Evolutionary conservation across 1,140 invertebrate genomes (phyloP), one percentile per base, ranked within the genome.

Genomic region (Drepana arcuata): DNA sequence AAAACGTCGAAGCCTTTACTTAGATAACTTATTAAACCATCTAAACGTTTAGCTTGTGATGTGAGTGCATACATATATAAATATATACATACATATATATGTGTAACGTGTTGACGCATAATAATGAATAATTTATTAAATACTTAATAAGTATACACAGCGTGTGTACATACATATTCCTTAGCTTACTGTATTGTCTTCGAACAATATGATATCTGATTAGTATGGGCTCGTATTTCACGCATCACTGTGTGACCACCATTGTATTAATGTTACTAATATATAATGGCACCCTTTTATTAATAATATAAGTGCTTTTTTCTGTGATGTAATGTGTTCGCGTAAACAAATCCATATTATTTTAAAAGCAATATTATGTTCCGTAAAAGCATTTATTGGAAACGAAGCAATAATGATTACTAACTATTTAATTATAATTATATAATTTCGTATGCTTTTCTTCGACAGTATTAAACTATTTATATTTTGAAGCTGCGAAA

Each of bases 61-160:
- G 48, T 60, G 57, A 61, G 59, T 59, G 51, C 56, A 57, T 62
- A 65, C 66, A 62, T 32, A 39, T 43, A 44, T n/a, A n/a, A n/a
- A n/a, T n/a, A n/a, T n/a, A n/a, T n/a, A n/a, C n/a, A n/a, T n/a
- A n/a, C n/a, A n/a, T n/a, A n/a, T n/a, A n/a, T 58, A 51, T 33
- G 52, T 65, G 51, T 68, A 68, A 66, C 66, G 61, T 73, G 75
- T 80, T 77, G 64, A 75, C 58, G 72, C 75, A 80, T 78, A 80
- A 80, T 77, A 74, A 60, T 61, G 64, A 57, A 62, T 65, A 60
- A 48, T 48, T 42, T 48, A 43, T 39, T 38, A 27, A 34, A 48
- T 62, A 58, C 43, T 52, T 55, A 66, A 41, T 42, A 32, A 32
- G 39, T 60, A 57, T 62, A 53, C 53, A 60, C 52, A n/a, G 49